These are phyloP conservation scores for Colletes collaris DNA, from an alignment of 2,888 invertebrate genomes.

Conservation along the genomic window DNA sequence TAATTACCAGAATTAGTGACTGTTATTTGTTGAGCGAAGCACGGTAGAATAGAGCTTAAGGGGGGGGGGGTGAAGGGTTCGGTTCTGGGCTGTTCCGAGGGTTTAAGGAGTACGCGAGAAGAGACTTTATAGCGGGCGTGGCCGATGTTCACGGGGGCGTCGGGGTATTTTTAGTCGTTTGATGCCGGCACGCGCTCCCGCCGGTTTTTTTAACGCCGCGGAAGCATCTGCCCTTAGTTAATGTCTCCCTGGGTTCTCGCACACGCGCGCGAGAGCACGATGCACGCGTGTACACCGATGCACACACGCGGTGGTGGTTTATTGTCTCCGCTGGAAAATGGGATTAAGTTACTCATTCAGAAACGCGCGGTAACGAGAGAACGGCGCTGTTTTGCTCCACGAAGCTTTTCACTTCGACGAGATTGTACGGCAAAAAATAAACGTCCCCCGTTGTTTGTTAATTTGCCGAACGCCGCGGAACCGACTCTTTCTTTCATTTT, in stretches of 20 bases:
- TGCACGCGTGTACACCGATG: not conserved
- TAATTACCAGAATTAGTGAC: conserved; percentile 74
- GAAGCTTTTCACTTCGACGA: conserved; percentile 8
- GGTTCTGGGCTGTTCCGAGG: conserved; percentile 58
- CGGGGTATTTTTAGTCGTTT: conserved; percentile 79
- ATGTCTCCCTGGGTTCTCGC: conserved; percentile 46
- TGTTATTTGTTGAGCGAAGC: conserved; percentile 61
- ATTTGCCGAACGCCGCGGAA: conserved; percentile 33
- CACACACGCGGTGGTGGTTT: conserved; percentile 54
- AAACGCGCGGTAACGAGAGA: conserved; percentile 51
- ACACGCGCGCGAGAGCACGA: not conserved
- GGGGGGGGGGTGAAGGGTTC: conserved; percentile 55
- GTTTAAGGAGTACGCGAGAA: conserved; percentile 50
- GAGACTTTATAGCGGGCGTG: conserved; percentile 80
- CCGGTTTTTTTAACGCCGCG: conserved; percentile 68
- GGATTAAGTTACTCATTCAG: conserved; percentile 72
- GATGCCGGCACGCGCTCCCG: conserved; percentile 67
- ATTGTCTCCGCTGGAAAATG: conserved; percentile 72
- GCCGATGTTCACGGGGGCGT: conserved; percentile 76
- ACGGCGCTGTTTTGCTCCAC: conserved; percentile 36
- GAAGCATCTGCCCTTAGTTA: conserved; percentile 73
- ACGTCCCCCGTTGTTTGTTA: conserved; percentile 34
- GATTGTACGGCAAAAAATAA: conserved; percentile 21
- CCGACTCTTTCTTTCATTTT: not conserved
- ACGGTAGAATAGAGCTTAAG: conserved; percentile 2